A percentile compares a stretch with the other conserved stretches of the same genome.
Conservation (phyloP, 1,140 invertebrate genomes). For the Formica selysi region DNA sequence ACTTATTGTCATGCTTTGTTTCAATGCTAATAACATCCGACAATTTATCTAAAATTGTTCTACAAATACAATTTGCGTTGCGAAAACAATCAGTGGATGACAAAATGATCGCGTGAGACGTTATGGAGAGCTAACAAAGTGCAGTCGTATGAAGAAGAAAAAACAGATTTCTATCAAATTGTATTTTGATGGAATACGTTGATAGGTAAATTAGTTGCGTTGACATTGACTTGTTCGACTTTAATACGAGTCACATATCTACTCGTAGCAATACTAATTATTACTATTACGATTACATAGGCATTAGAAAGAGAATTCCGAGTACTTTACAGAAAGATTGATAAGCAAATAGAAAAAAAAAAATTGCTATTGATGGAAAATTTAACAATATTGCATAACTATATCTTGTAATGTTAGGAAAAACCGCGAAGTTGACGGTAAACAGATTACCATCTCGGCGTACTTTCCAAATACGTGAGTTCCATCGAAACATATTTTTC, state of each 20-base stretch:
- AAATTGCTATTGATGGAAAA: background rate
- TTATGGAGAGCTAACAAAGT: conserved; percentile 18
- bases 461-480: background rate
- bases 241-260: conserved; percentile 9
- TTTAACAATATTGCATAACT: background rate
- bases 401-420: background rate
- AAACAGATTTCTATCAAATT: conserved; percentile 38
- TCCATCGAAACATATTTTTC: background rate
- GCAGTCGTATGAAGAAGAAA: conserved; percentile 7
- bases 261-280: background rate
- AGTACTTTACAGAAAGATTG: background rate
- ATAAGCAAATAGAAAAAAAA: background rate
- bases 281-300: background rate
- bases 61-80: conserved; percentile 43
- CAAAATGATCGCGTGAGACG: conserved; percentile 51
- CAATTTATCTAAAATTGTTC: conserved; percentile 38
- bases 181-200: conserved; percentile 20
- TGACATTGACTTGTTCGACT: conserved; percentile 43
- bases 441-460: background rate
- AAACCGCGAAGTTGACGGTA: background rate
- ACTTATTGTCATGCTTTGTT: conserved; percentile 34
- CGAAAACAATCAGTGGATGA: conserved; percentile 41
- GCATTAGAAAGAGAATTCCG: background rate
- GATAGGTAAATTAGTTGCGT: conserved; percentile 30
- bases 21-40: conserved; percentile 31